Evolutionary conservation across 2,888 invertebrate genomes (phyloP).

Genomic region (Eremobia ochroleuca): DNA sequence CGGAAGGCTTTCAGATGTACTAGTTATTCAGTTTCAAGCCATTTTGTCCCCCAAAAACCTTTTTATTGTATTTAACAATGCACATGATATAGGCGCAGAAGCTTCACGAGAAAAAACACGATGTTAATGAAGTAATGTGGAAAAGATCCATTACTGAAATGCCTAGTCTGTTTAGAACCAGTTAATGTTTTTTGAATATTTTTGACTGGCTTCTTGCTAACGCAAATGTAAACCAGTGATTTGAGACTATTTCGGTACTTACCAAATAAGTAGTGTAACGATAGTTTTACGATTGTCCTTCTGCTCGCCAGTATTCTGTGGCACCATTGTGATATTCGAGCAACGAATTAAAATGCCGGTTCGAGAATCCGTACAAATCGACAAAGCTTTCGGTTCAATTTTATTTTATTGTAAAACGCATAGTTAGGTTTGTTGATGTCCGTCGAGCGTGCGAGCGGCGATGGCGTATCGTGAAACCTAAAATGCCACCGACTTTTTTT

Average conservation of each 20-base stretch:
- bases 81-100: constrained; percentile 6
- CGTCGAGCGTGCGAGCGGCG: constrained; percentile 42
- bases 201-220: too few species aligned
- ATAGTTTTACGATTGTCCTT: constrained; percentile 8
- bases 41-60: constrained; percentile 39
- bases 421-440: constrained; percentile 63
- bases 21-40: constrained; percentile 38
- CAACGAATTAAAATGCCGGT: constrained; percentile 66
- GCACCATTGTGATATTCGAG: constrained; percentile 51
- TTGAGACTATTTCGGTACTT: neutral
- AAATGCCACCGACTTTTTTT: constrained; percentile 47
- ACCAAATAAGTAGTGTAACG: too few species aligned
- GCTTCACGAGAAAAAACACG: neutral
- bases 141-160: neutral
- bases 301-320: neutral
- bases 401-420: constrained; percentile 69
- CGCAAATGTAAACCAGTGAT: neutral
- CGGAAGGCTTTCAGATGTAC: constrained; percentile 19
- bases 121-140: neutral
- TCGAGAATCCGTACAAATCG: constrained; percentile 65
- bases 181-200: neutral
- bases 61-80: constrained; percentile 22
- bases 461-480: constrained; percentile 59
- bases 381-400: constrained; percentile 65
- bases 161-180: neutral